Conservation (phyloP, 2,113 vertebrate genomes). For the Hiodon alosoides region DNA sequence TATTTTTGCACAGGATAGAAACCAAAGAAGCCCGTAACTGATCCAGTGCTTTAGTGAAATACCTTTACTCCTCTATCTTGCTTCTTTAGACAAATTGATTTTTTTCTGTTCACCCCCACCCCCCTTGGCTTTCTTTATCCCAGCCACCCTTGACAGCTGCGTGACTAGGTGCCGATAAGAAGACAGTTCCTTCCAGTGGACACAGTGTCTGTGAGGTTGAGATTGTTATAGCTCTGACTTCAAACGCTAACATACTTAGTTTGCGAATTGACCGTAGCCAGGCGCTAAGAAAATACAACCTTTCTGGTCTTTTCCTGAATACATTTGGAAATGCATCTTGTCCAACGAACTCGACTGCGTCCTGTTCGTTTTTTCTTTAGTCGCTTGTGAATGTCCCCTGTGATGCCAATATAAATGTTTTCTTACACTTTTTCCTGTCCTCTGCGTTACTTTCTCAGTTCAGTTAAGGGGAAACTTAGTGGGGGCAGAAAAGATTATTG, state of each 20-base stretch:
- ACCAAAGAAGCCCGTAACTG: background rate
- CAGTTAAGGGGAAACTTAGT: conserved; percentile 23
- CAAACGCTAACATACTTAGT: too few relatives aligned
- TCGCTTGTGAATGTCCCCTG: conserved; percentile 35
- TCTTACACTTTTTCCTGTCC: conserved; percentile 71
- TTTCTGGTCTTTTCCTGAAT: background rate
- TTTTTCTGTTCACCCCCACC: background rate
- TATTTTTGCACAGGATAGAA: background rate
- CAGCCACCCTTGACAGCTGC: background rate
- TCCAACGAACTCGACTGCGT: background rate
- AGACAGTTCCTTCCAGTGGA: too few relatives aligned
- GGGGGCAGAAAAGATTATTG: background rate
- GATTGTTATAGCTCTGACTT: too few relatives aligned
- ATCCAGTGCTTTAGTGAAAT: conserved; percentile 4
- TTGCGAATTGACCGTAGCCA: too few relatives aligned
- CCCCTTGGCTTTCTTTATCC: background rate
- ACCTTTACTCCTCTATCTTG: background rate
- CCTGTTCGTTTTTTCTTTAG: conserved; percentile 60
- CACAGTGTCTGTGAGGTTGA: too few relatives aligned
- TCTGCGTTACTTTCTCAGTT: conserved; percentile 77
- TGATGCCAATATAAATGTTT: conserved; percentile 70
- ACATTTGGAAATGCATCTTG: background rate
- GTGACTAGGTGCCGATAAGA: background rate
- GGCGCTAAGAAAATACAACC: too few relatives aligned
- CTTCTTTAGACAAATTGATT: background rate